Evolutionary conservation across 1,140 invertebrate species (phyloP).

Genomic region (Drosophila paulistorum): DNA sequence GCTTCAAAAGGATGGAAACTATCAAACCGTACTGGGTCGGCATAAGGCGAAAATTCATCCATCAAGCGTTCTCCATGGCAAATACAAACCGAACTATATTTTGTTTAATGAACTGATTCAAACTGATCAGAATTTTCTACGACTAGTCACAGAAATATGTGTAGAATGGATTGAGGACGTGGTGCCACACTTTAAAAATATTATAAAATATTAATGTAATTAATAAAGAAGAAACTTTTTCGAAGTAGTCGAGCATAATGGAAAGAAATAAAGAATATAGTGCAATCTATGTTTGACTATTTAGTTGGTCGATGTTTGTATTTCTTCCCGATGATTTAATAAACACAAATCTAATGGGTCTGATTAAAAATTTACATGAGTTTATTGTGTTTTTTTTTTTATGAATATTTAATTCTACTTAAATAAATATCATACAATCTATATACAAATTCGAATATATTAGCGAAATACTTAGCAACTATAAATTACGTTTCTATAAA

Average conservation of each 20-base stretch:
- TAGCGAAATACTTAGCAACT: conserved; percentile 71
- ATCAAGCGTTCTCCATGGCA: conserved; percentile 79
- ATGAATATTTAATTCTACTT: conserved; percentile 68
- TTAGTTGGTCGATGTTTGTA: background rate
- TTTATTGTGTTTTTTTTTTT: conserved; percentile 34
- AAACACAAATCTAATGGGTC: background rate
- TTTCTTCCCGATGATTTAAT: background rate
- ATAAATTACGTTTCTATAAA: conserved; percentile 62
- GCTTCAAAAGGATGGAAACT: conserved; percentile 89
- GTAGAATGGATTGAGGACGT: conserved; percentile 89
- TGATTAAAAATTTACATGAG: conserved; percentile 58
- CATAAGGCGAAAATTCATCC: conserved; percentile 76
- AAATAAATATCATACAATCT: conserved; percentile 70
- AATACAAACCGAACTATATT: conserved; percentile 90
- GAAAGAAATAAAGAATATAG: too few relatives aligned
- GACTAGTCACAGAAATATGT: conserved; percentile 89
- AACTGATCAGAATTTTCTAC: conserved; percentile 92
- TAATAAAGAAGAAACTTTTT: conserved; percentile 9
- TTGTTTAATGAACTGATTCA: conserved; percentile 95
- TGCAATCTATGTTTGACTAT: too few relatives aligned
- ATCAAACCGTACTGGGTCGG: conserved; percentile 87
- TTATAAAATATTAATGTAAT: conserved; percentile 17
- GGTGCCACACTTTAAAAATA: conserved; percentile 74
- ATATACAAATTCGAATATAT: conserved; percentile 75
- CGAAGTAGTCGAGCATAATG: background rate